Evolutionary conservation across 2,888 invertebrate species (phyloP).

Genomic region (Callimorpha dominula): DNA sequence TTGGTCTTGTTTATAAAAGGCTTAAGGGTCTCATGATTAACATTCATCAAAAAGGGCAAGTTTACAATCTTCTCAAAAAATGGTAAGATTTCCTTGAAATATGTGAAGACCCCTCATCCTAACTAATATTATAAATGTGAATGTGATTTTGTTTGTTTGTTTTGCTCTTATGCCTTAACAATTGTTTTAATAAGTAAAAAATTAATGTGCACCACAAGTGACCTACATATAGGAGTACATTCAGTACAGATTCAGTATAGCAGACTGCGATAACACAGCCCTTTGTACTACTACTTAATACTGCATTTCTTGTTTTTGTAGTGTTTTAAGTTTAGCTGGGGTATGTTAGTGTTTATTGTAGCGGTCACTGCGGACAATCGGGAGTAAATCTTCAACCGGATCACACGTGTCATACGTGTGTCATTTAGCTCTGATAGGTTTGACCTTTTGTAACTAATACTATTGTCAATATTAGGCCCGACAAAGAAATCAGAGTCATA

Average conservation of each 20-base stretch:
- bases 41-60: conserved; percentile 95
- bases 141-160: neutral
- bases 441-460: neutral
- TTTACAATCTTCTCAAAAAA: conserved; percentile 94
- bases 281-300: no score
- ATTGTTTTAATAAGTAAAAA: no score
- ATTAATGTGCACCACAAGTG: no score
- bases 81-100: conserved; percentile 87
- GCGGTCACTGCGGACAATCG: no score
- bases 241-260: no score
- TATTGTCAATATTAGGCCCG: conserved; percentile 85
- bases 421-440: neutral
- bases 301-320: no score
- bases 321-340: no score
- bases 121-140: neutral
- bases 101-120: neutral
- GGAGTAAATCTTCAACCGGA: no score
- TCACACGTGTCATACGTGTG: no score
- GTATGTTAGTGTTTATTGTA: no score
- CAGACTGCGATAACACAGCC: no score
- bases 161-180: neutral
- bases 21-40: conserved; percentile 97
- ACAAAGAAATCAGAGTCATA: conserved; percentile 92
- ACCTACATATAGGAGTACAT: no score
- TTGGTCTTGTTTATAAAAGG: conserved; percentile 95